Percentiles rank a stretch among this genome's conserved stretches.
phyloP scores from a whole-genome alignment of 2,113 vertebrate species.

The Peromyscus polionotus region DNA sequence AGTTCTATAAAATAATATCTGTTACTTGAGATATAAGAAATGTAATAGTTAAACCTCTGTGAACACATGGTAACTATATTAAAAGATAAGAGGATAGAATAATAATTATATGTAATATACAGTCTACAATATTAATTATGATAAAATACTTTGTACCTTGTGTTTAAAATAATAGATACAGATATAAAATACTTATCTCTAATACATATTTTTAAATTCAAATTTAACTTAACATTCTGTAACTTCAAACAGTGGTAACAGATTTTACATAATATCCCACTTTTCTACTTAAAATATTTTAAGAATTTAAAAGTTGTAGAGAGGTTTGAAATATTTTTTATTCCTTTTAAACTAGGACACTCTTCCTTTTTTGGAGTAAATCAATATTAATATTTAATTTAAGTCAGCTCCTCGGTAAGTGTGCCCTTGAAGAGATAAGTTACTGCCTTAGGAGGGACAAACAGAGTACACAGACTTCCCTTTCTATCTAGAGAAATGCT shows the following conservation, averaged over 20 bases:
- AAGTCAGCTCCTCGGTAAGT: conserved; percentile 61
- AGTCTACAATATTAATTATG: neutral
- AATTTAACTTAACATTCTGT: neutral
- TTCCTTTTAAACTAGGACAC: conserved; percentile 59
- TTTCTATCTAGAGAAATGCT: conserved; percentile 52
- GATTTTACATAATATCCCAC: neutral
- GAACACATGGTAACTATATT: neutral
- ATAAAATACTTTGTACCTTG: neutral
- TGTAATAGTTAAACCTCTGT: neutral
- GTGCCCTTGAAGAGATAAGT: conserved; percentile 58
- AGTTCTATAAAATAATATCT: neutral
- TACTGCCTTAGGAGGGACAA: neutral
- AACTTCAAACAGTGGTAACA: neutral
- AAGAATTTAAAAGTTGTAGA: conserved; percentile 20
- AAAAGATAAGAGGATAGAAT: neutral
- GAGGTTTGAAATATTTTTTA: neutral
- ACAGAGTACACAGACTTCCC: neutral
- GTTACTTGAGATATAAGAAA: neutral
- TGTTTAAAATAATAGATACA: neutral
- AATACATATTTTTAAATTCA: neutral
- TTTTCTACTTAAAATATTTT: conserved; percentile 5
- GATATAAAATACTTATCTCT: neutral
- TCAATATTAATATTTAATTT: conserved; percentile 75
- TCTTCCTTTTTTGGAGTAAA: neutral
- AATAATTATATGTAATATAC: neutral